phyloP scores from a whole-genome alignment of 2,113 vertebrate species.

The Mystacornis crossleyi region DNA sequence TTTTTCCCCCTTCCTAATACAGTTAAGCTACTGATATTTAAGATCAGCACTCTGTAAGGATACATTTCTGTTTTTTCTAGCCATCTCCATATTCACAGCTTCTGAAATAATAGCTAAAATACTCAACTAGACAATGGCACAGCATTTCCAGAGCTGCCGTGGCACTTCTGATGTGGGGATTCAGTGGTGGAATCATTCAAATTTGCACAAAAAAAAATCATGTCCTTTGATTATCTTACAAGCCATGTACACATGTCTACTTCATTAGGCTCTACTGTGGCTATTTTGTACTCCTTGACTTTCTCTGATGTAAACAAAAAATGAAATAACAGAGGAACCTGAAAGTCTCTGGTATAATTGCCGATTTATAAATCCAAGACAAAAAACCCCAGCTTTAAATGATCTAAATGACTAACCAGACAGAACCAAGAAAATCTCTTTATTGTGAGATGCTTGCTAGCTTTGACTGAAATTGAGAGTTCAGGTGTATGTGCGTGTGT shows the following conservation, averaged over 20 bases:
- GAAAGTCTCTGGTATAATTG: background rate
- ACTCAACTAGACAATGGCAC: background rate
- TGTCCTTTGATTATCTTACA: background rate
- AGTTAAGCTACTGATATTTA: background rate
- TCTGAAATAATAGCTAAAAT: background rate
- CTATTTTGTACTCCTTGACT: background rate
- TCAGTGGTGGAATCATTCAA: background rate
- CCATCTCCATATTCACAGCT: fast-evolving
- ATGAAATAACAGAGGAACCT: background rate
- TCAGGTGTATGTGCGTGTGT: fast-evolving
- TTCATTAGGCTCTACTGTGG: background rate
- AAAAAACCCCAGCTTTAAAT: background rate
- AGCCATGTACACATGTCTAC: background rate
- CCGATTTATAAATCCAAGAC: background rate
- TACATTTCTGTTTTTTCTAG: background rate
- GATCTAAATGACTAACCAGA: background rate
- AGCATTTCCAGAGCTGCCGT: background rate
- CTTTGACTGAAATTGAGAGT: background rate
- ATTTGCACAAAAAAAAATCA: background rate
- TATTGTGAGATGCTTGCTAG: background rate
- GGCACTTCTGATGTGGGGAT: background rate
- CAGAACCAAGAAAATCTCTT: background rate
- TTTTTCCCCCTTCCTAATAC: background rate
- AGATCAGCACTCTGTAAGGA: background rate
- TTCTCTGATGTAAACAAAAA: background rate